Conservation (phyloP, 2,888 invertebrate species). For the Metalampra italica region DNA sequence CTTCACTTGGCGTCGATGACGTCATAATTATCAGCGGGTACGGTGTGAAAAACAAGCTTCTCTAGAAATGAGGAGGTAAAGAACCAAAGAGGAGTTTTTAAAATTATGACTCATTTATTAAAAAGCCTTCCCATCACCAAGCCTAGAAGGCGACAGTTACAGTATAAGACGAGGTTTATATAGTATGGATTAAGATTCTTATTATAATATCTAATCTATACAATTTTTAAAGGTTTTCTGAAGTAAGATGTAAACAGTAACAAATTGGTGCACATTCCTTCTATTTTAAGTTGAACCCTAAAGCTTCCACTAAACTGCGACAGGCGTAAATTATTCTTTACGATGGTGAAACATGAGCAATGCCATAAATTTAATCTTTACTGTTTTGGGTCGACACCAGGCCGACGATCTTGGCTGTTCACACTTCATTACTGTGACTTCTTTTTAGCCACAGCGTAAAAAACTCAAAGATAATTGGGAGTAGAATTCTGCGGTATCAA, state of each 20-base stretch:
- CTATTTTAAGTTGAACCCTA: slow-evolving; percentile 1
- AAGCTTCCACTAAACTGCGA: slow-evolving; percentile 6
- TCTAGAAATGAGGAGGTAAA: no score
- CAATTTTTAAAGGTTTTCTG: no score
- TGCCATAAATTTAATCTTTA: slow-evolving; percentile 24
- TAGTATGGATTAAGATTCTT: no score
- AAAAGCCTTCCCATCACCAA: no score
- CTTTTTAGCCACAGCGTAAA: slow-evolving; percentile 6
- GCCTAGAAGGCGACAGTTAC: no score
- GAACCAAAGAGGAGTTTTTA: no score
- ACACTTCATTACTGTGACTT: slow-evolving; percentile 11
- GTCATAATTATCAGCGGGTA: no score
- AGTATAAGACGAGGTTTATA: no score
- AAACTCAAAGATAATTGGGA: neutral
- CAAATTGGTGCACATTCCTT: neutral
- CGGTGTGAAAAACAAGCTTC: no score
- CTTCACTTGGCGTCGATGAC: no score
- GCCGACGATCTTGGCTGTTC: slow-evolving; percentile 11
- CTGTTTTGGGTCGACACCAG: slow-evolving; percentile 17
- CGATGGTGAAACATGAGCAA: slow-evolving; percentile 16
- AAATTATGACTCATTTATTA: no score
- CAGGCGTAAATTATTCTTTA: slow-evolving; percentile 24
- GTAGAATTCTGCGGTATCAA: neutral
- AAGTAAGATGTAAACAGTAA: neutral
- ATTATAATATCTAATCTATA: no score